Conservation (phyloP, 2,113 vertebrate species). For the Callocephalon fimbriatum region DNA sequence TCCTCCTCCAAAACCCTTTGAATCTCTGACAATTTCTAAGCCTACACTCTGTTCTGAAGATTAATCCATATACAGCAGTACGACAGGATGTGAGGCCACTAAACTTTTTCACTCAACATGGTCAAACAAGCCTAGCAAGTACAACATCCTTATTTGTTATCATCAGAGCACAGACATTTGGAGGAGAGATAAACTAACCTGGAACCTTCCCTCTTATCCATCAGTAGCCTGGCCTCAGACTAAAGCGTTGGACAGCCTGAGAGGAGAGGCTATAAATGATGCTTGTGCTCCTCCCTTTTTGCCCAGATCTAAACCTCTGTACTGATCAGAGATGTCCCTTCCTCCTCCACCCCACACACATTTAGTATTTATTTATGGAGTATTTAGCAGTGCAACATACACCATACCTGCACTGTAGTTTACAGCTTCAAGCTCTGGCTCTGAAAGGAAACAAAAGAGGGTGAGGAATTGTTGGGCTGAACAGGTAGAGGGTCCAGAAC, state of each 20-base stretch:
- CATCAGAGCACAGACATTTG: background rate
- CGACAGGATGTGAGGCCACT: background rate
- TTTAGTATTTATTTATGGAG: no score
- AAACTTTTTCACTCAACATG: background rate
- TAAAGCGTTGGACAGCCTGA: background rate
- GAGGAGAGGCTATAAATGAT: background rate
- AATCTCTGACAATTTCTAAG: background rate
- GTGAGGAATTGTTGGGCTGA: background rate
- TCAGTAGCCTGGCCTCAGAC: background rate
- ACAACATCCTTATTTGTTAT: background rate
- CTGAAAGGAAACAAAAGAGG: conserved; percentile 38
- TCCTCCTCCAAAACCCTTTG: background rate
- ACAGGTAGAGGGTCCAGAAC: background rate
- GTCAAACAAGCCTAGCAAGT: background rate
- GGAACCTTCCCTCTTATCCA: background rate
- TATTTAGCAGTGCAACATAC: background rate
- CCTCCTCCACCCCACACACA: background rate
- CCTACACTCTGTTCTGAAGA: background rate
- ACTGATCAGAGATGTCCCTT: background rate
- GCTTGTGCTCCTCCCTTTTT: background rate
- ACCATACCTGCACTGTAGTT: background rate
- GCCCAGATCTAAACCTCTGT: background rate
- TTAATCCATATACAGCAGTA: background rate
- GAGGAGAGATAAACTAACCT: background rate
- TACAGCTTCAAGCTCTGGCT: background rate